Percentiles rank a stretch among this genome's conserved stretches.
These are phyloP conservation scores for Ormia ochracea DNA, from an alignment of 2,888 invertebrate genomes.

Conservation along the genomic window DNA sequence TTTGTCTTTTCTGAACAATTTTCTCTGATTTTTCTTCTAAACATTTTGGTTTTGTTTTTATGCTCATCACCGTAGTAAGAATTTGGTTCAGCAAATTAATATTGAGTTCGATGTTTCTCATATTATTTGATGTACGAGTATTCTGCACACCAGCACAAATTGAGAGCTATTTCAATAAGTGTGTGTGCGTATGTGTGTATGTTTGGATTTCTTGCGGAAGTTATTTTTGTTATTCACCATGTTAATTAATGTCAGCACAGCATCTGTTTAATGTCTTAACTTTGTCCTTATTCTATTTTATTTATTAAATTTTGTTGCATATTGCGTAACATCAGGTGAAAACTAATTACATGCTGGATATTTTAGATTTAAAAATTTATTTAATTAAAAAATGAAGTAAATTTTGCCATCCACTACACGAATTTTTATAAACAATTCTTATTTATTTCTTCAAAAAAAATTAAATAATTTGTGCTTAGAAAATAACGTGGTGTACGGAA, in stretches of 20 bases:
- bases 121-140: slow-evolving; percentile 19
- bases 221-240: too few species aligned
- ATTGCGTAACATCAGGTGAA: too few species aligned
- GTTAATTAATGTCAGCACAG: slow-evolving; percentile 37
- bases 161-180: neutral
- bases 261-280: slow-evolving; percentile 34
- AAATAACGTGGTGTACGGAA: too few species aligned
- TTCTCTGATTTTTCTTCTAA: slow-evolving; percentile 30
- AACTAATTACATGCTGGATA: too few species aligned
- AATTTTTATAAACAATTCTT: too few species aligned
- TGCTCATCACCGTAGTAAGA: neutral
- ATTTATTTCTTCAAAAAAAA: too few species aligned
- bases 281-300: neutral
- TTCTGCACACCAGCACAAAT: slow-evolving; percentile 51
- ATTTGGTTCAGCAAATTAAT: neutral
- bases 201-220: too few species aligned
- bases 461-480: too few species aligned
- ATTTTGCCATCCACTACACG: too few species aligned
- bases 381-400: too few species aligned
- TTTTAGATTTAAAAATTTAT: too few species aligned
- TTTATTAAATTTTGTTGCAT: too few species aligned
- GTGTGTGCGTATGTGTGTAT: neutral
- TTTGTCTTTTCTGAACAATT: slow-evolving; percentile 29
- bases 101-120: neutral
- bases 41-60: slow-evolving; percentile 25